Percentiles rank a stretch among this genome's conserved stretches.
Conservation (phyloP, 2,113 vertebrate species). For the Stigmatopora nigra region DNA sequence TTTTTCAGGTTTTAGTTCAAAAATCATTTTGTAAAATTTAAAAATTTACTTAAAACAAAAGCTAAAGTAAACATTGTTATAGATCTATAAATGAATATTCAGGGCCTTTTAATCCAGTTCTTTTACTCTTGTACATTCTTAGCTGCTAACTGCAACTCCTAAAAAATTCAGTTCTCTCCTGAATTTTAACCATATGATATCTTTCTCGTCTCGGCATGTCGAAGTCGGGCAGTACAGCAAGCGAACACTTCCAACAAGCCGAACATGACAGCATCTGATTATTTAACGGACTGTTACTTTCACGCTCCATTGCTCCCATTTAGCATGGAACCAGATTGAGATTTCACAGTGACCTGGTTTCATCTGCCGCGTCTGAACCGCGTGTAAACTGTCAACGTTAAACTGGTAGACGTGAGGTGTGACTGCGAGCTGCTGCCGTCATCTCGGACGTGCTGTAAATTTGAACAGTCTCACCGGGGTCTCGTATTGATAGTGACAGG, state of each 20-base stretch:
- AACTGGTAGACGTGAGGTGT: slow-evolving; percentile 19
- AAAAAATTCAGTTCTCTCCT: no score
- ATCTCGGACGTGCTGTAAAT: slow-evolving; percentile 13
- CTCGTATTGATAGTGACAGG: slow-evolving; percentile 25
- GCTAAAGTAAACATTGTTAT: no score
- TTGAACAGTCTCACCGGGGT: slow-evolving; percentile 14
- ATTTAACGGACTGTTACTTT: slow-evolving; percentile 30
- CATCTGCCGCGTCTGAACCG: slow-evolving; percentile 12
- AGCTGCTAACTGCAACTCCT: no score
- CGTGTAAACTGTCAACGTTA: slow-evolving; percentile 13
- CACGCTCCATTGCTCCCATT: slow-evolving; percentile 33
- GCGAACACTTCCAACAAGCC: slow-evolving; percentile 6
- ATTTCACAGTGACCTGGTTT: slow-evolving; percentile 52
- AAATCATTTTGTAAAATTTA: no score
- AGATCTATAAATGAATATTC: no score
- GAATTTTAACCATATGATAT: neutral
- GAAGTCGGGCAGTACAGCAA: slow-evolving; percentile 1
- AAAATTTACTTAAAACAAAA: no score
- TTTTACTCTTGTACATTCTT: neutral
- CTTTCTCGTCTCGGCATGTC: slow-evolving; percentile 4
- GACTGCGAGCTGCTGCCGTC: slow-evolving; percentile 24
- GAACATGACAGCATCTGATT: slow-evolving; percentile 31
- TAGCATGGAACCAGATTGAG: slow-evolving; percentile 20
- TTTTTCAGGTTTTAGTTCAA: no score
- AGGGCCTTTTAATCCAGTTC: no score